Conservation (phyloP, 2,888 invertebrate species). For the Melanargia galathea region DNA sequence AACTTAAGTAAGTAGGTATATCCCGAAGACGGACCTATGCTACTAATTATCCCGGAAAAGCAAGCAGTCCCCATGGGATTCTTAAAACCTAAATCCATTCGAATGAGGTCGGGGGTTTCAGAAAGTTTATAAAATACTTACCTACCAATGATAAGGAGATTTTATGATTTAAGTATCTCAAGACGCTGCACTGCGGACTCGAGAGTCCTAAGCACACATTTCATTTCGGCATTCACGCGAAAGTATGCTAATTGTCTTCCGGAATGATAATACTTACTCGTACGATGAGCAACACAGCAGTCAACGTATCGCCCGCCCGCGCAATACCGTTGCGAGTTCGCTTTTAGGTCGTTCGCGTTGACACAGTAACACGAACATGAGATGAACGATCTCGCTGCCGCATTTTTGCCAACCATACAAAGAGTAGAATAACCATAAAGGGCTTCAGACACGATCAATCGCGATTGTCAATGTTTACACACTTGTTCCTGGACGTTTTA, state of each 20-base stretch:
- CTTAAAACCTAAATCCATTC: too few relatives aligned
- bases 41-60: too few relatives aligned
- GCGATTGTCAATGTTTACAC: too few relatives aligned
- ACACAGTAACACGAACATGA: constrained; percentile 40
- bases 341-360: constrained; percentile 41
- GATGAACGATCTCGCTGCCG: constrained; percentile 23
- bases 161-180: too few relatives aligned
- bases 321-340: constrained; percentile 45
- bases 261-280: constrained; percentile 27
- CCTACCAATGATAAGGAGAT: background rate
- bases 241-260: constrained; percentile 36
- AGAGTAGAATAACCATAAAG: background rate
- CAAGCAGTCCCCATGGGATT: too few relatives aligned
- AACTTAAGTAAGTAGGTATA: too few relatives aligned
- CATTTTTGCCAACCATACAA: background rate
- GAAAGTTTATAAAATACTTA: too few relatives aligned
- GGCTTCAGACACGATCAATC: too few relatives aligned
- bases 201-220: constrained; percentile 13
- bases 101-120: too few relatives aligned
- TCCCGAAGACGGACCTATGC: too few relatives aligned
- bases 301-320: constrained; percentile 38
- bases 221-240: constrained; percentile 25
- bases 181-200: background rate
- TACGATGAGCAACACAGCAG: constrained; percentile 42
- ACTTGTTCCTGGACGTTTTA: too few relatives aligned